phyloP scores from a whole-genome alignment of 2,888 invertebrate genomes.

The Aricia artaxerxes region DNA sequence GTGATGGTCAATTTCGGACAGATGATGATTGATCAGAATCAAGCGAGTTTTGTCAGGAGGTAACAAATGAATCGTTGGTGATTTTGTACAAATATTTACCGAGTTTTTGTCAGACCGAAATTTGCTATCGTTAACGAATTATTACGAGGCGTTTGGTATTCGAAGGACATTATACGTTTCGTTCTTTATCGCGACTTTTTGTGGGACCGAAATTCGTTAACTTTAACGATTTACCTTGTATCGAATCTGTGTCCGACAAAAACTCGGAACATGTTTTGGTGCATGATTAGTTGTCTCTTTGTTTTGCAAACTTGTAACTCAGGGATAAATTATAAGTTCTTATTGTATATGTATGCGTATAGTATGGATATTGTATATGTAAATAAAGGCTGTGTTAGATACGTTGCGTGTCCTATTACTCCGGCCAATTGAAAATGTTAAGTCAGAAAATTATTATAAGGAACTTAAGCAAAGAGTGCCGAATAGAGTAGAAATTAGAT shows the following conservation, averaged over 20 bases:
- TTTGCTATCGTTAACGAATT: neutral
- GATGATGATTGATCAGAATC: neutral
- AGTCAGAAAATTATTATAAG: neutral
- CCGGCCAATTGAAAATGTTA: slow-evolving; percentile 22
- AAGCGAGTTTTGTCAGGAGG: neutral
- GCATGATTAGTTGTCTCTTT: slow-evolving; percentile 5
- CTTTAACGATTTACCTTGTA: neutral
- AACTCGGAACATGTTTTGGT: slow-evolving; percentile 11
- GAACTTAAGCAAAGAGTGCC: neutral
- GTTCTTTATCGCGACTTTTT: neutral
- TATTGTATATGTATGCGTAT: slow-evolving; percentile 10
- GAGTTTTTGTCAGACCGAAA: neutral
- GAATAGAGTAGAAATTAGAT: slow-evolving; percentile 7
- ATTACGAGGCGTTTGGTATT: neutral
- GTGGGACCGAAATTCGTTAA: neutral
- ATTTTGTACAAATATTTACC: neutral
- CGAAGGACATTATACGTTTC: neutral
- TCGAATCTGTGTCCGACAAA: neutral
- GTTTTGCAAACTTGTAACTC: slow-evolving; percentile 11
- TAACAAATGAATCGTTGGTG: neutral
- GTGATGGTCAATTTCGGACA: no score
- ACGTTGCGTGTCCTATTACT: slow-evolving; percentile 26
- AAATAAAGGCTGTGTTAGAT: slow-evolving; percentile 26
- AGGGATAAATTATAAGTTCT: slow-evolving; percentile 4
- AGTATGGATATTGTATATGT: slow-evolving; percentile 2